These are phyloP conservation scores for Sebastes steindachneri DNA, from an alignment of 2,797 vertebrate genomes.

Conservation along the genomic window DNA sequence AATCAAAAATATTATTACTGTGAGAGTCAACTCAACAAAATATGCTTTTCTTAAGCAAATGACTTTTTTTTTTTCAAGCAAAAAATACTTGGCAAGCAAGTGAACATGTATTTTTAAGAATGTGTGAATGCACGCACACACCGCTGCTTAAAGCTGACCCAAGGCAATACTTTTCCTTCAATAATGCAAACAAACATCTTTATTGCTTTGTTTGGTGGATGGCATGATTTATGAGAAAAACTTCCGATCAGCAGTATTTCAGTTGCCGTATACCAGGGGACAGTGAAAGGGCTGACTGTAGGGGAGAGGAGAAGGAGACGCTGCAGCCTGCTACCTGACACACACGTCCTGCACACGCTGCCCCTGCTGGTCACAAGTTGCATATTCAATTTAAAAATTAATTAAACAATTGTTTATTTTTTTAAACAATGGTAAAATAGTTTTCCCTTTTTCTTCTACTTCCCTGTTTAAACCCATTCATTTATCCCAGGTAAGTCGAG, in stretches of 20 bases:
- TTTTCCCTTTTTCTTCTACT: neutral
- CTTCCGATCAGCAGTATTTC: slow-evolving; percentile 90
- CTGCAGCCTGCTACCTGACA: slow-evolving; percentile 32
- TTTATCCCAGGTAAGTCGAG: slow-evolving; percentile 57
- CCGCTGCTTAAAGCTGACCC: slow-evolving; percentile 79
- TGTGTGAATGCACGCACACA: slow-evolving; percentile 46
- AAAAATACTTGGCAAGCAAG: slow-evolving; percentile 45
- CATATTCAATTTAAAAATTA: slow-evolving; percentile 17
- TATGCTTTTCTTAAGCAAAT: slow-evolving; percentile 57
- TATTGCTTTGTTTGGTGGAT: slow-evolving; percentile 86
- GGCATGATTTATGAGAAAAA: slow-evolving; percentile 92
- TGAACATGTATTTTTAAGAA: slow-evolving; percentile 63
- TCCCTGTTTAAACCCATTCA: slow-evolving; percentile 38
- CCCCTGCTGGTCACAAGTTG: slow-evolving; percentile 62
- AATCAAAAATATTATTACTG: slow-evolving; percentile 59
- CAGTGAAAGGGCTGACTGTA: slow-evolving; percentile 75
- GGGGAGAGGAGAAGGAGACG: slow-evolving; percentile 52
- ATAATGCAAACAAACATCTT: slow-evolving; percentile 87
- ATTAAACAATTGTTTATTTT: slow-evolving; percentile 31
- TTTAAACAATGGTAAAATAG: neutral
- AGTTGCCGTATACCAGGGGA: slow-evolving; percentile 69
- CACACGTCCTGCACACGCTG: slow-evolving; percentile 45
- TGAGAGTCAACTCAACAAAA: slow-evolving; percentile 51
- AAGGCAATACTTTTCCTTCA: slow-evolving; percentile 79
- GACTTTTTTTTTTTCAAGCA: slow-evolving; percentile 30